A percentile compares a stretch with the other conserved stretches of the same genome.
Evolutionary conservation across 2,113 vertebrate genomes (phyloP).

Genomic region (Ptilonorhynchus violaceus): DNA sequence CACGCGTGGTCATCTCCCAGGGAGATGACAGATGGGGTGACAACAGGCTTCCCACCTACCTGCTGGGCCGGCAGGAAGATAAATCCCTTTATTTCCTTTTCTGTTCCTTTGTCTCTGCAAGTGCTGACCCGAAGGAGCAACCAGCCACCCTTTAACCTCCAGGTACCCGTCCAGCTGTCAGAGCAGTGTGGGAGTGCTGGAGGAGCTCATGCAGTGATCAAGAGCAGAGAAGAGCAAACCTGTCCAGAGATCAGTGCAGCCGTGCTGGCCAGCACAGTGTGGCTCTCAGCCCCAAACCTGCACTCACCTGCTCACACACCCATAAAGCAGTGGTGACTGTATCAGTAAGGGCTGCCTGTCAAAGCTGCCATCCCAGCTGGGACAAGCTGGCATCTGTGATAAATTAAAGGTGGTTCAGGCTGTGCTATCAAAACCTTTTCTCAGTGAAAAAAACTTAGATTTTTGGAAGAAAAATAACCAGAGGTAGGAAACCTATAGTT

Average conservation of each 20-base stretch:
- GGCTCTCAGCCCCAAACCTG: not conserved
- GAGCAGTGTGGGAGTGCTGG: not conserved
- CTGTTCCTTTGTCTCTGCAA: not conserved
- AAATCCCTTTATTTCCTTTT: not conserved
- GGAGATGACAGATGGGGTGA: not conserved
- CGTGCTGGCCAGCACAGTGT: not conserved
- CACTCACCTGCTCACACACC: fast-evolving
- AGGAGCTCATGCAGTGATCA: not conserved
- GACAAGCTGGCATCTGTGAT: not conserved
- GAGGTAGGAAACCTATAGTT: not conserved
- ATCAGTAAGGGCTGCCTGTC: not conserved
- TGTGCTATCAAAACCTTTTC: not conserved
- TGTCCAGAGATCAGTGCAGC: not conserved
- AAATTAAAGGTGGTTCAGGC: not conserved
- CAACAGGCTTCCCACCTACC: not conserved
- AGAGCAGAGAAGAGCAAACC: not conserved
- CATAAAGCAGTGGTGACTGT: not conserved
- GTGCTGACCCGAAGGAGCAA: not conserved
- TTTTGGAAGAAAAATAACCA: not conserved
- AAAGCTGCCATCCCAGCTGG: not conserved
- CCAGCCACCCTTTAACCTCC: not conserved
- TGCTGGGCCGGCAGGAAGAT: not conserved
- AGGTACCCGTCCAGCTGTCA: not conserved
- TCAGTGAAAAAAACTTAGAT: not conserved
- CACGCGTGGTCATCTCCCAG: not conserved